A percentile compares a stretch with the other conserved stretches of the same genome.
Evolutionary conservation across 2,888 invertebrate genomes (phyloP).

Genomic region (Eristalis intricaria): DNA sequence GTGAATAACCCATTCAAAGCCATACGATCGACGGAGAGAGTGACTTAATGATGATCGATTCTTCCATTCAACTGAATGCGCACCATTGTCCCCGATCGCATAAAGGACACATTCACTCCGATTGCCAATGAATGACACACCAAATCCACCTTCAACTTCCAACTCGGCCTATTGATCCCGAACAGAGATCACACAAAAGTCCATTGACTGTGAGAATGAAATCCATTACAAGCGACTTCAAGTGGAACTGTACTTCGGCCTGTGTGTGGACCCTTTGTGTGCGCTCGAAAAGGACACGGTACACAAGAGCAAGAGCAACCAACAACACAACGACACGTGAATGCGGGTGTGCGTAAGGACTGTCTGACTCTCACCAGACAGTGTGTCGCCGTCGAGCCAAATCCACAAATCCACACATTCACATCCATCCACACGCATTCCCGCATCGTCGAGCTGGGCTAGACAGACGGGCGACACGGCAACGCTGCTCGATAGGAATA

Average conservation of each 20-base stretch:
- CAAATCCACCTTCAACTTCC: conserved; percentile 58
- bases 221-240: conserved; percentile 41
- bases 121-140: conserved; percentile 68
- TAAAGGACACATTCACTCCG: conserved; percentile 46
- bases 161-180: conserved; percentile 41
- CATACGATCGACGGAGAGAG: conserved; percentile 12
- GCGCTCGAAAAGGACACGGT: not conserved
- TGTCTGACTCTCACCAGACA: conserved; percentile 55
- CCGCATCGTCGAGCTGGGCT: conserved; percentile 47
- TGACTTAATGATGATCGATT: conserved; percentile 56
- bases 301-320: not conserved
- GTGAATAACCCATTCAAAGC: not conserved
- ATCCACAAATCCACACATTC: not conserved
- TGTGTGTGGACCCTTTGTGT: conserved; percentile 8
- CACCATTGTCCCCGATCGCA: not conserved
- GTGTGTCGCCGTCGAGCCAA: conserved; percentile 54
- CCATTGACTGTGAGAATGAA: conserved; percentile 23
- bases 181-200: conserved; percentile 7
- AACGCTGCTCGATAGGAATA: not conserved
- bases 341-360: conserved; percentile 46
- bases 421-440: conserved; percentile 28
- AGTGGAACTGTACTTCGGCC: conserved; percentile 53
- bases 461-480: conserved; percentile 46
- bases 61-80: conserved; percentile 23
- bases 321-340: conserved; percentile 20